A percentile compares a stretch with the other conserved stretches of the same genome.
Conservation (phyloP, 2,113 vertebrate genomes). For the Corythoichthys haematopterus region DNA sequence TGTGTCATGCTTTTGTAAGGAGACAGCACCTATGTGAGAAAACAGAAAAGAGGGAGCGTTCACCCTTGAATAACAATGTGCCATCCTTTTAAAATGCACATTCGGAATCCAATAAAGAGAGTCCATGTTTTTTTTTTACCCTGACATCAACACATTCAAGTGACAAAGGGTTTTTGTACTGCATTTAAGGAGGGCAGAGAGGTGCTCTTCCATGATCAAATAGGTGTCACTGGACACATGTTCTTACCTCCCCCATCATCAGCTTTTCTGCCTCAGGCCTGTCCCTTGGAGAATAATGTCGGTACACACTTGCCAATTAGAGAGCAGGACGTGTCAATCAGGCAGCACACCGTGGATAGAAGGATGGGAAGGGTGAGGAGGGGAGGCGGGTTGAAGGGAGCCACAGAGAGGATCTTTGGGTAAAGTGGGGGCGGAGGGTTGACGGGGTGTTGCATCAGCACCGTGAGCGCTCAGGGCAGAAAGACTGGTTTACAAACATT, state of each 20-base stretch:
- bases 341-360: constrained; percentile 39
- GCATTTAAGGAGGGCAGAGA: not conserved
- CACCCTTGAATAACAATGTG: constrained; percentile 42
- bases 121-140: not conserved
- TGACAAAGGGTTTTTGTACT: not conserved
- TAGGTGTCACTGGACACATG: constrained; percentile 1
- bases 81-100: constrained; percentile 19
- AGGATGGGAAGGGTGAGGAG: constrained; percentile 20
- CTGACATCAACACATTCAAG: not conserved
- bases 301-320: constrained; percentile 65
- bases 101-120: not conserved
- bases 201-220: not conserved
- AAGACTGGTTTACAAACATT: constrained; percentile 41
- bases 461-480: constrained; percentile 53
- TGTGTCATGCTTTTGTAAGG: constrained; percentile 30
- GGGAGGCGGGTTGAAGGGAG: not conserved
- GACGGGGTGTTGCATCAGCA: constrained; percentile 43
- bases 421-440: constrained; percentile 1
- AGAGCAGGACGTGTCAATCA: constrained; percentile 63
- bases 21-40: constrained; percentile 51
- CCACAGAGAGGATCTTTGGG: constrained; percentile 28
- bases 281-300: constrained; percentile 56
- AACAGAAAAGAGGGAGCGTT: constrained; percentile 49
- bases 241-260: not conserved
- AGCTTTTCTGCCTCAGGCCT: constrained; percentile 27